phyloP scores from a whole-genome alignment of 2,888 invertebrate genomes.

The Tupiocoris notatus region DNA sequence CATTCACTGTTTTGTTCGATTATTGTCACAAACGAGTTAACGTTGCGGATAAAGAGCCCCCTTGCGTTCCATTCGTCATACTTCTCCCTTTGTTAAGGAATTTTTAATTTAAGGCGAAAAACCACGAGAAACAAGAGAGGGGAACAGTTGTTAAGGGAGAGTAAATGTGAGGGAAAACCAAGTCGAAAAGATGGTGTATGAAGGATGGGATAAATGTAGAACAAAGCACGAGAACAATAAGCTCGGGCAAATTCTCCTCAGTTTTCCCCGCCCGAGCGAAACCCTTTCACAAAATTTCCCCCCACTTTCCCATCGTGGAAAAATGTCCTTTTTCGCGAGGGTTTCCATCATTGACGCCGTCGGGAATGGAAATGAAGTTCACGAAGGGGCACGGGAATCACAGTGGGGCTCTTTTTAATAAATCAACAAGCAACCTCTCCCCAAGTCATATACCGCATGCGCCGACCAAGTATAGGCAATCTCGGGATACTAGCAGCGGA shows the following conservation, averaged over 20 bases:
- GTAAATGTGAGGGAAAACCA: not conserved
- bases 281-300: not conserved
- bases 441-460: too few species aligned
- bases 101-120: slow-evolving; percentile 33
- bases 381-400: not conserved
- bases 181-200: not conserved
- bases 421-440: too few species aligned
- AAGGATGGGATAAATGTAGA: slow-evolving; percentile 32
- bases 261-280: not conserved
- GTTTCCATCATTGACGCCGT: not conserved
- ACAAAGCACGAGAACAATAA: slow-evolving; percentile 40
- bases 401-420: slow-evolving; percentile 39
- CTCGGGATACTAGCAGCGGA: too few species aligned
- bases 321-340: slow-evolving; percentile 23
- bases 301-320: not conserved
- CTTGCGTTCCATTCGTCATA: not conserved
- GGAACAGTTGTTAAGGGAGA: slow-evolving; percentile 34
- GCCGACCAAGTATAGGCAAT: too few species aligned
- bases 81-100: slow-evolving; percentile 28
- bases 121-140: slow-evolving; percentile 23
- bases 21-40: too few species aligned
- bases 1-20: too few species aligned
- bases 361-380: not conserved
- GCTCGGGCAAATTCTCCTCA: slow-evolving; percentile 17
- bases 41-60: too few species aligned